phyloP scores from a whole-genome alignment of 2,888 invertebrate genomes.

The Branchellion lobata region DNA sequence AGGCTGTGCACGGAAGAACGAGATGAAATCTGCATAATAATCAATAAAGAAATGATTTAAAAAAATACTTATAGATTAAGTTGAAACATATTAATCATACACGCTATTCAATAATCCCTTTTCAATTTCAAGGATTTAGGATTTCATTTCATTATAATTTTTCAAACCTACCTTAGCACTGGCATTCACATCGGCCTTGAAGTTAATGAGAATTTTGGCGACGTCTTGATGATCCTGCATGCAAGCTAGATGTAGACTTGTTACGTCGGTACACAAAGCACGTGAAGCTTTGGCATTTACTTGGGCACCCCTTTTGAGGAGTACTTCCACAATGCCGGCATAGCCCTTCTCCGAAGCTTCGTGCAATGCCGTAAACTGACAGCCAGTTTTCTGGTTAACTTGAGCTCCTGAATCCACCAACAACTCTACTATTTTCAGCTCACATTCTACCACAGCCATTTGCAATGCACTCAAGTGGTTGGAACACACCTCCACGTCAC shows the following conservation, averaged over 20 bases:
- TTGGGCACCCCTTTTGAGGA: constrained; percentile 44
- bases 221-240: constrained; percentile 49
- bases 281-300: constrained; percentile 46
- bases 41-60: not conserved
- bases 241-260: constrained; percentile 51
- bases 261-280: constrained; percentile 47
- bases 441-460: constrained; percentile 51
- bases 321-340: constrained; percentile 36
- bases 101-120: constrained; percentile 45
- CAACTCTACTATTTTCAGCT: constrained; percentile 48
- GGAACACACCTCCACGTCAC: constrained; percentile 51
- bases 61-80: constrained; percentile 6
- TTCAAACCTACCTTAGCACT: constrained; percentile 43
- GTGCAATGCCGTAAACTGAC: constrained; percentile 50
- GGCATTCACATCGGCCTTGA: constrained; percentile 49
- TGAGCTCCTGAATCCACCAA: constrained; percentile 47
- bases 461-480: constrained; percentile 51
- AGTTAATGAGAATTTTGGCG: constrained; percentile 46
- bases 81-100: constrained; percentile 41
- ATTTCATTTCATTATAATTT: constrained; percentile 49
- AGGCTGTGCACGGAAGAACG: constrained; percentile 46
- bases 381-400: constrained; percentile 40
- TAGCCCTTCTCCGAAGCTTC: constrained; percentile 50
- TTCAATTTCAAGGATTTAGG: constrained; percentile 47
- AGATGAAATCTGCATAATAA: constrained; percentile 1